Conservation (phyloP, 1,140 invertebrate species). For the Lineus longissimus region DNA sequence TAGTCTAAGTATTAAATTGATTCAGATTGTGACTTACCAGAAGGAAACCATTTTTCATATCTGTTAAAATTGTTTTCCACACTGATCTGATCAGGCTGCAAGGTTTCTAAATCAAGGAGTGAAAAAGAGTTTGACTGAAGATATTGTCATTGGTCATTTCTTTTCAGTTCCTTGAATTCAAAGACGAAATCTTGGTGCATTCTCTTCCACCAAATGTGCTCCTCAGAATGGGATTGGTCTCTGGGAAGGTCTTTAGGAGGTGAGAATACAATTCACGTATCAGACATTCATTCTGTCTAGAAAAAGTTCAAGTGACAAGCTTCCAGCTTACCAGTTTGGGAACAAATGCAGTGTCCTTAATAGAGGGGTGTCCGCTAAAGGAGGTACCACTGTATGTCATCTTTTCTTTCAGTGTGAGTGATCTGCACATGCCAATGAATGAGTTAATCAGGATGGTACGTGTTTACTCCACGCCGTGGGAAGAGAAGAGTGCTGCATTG, state of each 20-base stretch:
- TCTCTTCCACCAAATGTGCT: conserved; percentile 46
- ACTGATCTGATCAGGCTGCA: too few relatives aligned
- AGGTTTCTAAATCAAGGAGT: too few relatives aligned
- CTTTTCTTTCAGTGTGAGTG: conserved; percentile 40
- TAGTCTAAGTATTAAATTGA: not conserved
- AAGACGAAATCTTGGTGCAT: conserved; percentile 50
- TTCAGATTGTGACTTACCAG: too few relatives aligned
- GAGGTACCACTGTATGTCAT: too few relatives aligned
- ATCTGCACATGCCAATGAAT: conserved; percentile 46
- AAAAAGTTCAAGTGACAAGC: not conserved
- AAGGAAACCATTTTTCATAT: too few relatives aligned
- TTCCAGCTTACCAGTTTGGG: not conserved
- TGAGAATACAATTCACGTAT: conserved; percentile 16
- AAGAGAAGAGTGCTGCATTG: conserved; percentile 50
- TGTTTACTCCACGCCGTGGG: conserved; percentile 51
- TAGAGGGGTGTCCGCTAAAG: not conserved
- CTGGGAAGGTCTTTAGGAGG: conserved; percentile 49
- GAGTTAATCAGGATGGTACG: conserved; percentile 49
- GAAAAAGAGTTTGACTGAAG: too few relatives aligned
- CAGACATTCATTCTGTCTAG: not conserved
- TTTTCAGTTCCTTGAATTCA: conserved; percentile 44
- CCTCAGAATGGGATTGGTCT: conserved; percentile 42
- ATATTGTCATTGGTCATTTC: too few relatives aligned
- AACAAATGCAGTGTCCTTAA: too few relatives aligned
- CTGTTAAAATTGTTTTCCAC: too few relatives aligned